Percentiles rank a stretch among this genome's conserved stretches.
Evolutionary conservation across 2,797 vertebrate genomes (phyloP).

Genomic region (Characodon lateralis): DNA sequence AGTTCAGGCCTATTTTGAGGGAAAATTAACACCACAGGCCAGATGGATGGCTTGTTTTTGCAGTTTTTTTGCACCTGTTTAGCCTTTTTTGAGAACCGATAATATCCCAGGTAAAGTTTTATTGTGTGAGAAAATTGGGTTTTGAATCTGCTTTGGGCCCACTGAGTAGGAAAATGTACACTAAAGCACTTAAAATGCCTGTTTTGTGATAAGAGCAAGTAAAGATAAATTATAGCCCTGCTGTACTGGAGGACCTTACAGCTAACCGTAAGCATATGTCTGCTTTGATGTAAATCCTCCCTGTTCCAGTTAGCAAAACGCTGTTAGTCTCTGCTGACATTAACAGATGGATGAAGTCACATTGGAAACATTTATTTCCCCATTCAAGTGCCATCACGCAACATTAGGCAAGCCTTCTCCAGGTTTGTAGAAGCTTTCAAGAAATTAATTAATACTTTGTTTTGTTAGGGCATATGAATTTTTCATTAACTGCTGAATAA

Average conservation of each 20-base stretch:
- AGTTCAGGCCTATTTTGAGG: slow-evolving; percentile 49
- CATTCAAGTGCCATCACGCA: slow-evolving; percentile 69
- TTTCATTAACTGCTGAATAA: slow-evolving; percentile 82
- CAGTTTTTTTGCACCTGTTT: slow-evolving; percentile 45
- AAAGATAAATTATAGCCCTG: slow-evolving; percentile 45
- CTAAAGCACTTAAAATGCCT: slow-evolving; percentile 29
- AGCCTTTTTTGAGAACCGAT: slow-evolving; percentile 52
- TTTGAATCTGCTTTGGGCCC: slow-evolving; percentile 50
- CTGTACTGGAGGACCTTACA: slow-evolving; percentile 25
- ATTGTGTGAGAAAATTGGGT: slow-evolving; percentile 50
- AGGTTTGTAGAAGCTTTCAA: slow-evolving; percentile 73
- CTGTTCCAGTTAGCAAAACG: slow-evolving; percentile 57
- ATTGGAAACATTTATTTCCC: slow-evolving; percentile 60
- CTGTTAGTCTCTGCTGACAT: slow-evolving; percentile 44
- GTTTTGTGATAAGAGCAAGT: slow-evolving; percentile 30
- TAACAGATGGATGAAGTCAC: slow-evolving; percentile 61
- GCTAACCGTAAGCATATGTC: slow-evolving; percentile 36
- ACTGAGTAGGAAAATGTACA: slow-evolving; percentile 34
- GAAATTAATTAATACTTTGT: slow-evolving; percentile 80
- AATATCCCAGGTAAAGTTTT: slow-evolving; percentile 50
- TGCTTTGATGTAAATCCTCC: slow-evolving; percentile 48
- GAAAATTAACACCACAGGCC: slow-evolving; percentile 68
- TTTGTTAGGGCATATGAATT: slow-evolving; percentile 80
- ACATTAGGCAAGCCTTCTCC: slow-evolving; percentile 72
- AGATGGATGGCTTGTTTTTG: slow-evolving; percentile 64